Evolutionary conservation across 2,888 invertebrate genomes (phyloP).

Genomic region (Pediacus dermestoides): DNA sequence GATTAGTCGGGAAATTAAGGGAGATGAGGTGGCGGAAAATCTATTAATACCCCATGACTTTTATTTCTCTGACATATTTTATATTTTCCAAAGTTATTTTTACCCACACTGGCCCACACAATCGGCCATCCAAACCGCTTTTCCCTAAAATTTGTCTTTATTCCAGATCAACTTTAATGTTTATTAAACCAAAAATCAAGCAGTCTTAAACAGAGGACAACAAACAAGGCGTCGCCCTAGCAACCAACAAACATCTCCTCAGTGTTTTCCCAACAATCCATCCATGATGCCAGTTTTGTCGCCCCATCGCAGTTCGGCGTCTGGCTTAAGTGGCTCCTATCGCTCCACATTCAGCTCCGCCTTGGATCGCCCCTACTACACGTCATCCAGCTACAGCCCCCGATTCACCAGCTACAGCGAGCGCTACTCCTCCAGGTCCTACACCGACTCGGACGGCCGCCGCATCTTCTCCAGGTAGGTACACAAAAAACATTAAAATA

Average conservation of each 20-base stretch:
- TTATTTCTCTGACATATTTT: slow-evolving; percentile 37
- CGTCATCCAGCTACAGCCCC: slow-evolving; percentile 49
- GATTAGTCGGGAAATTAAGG: too few species aligned
- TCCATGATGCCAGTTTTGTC: slow-evolving; percentile 57
- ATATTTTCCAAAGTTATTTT: slow-evolving; percentile 39
- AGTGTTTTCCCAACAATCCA: not conserved
- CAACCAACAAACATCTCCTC: too few species aligned
- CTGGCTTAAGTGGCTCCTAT: slow-evolving; percentile 47
- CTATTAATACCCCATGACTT: slow-evolving; percentile 34
- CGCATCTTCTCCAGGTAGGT: slow-evolving; percentile 48
- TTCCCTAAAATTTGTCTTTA: too few species aligned
- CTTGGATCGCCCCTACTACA: slow-evolving; percentile 57
- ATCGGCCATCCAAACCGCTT: too few species aligned
- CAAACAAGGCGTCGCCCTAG: slow-evolving; percentile 32
- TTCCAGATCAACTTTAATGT: too few species aligned
- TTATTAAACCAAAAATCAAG: too few species aligned
- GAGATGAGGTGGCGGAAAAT: slow-evolving; percentile 9
- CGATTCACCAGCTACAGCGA: slow-evolving; percentile 51
- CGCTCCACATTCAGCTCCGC: slow-evolving; percentile 54
- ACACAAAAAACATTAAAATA: not conserved
- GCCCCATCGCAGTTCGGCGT: slow-evolving; percentile 54
- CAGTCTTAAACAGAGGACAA: slow-evolving; percentile 15
- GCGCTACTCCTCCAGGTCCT: slow-evolving; percentile 54
- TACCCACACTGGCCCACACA: too few species aligned
- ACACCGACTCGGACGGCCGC: slow-evolving; percentile 55